Conservation (phyloP, 2,797 vertebrate species). For the Peromyscus melanophrys region DNA sequence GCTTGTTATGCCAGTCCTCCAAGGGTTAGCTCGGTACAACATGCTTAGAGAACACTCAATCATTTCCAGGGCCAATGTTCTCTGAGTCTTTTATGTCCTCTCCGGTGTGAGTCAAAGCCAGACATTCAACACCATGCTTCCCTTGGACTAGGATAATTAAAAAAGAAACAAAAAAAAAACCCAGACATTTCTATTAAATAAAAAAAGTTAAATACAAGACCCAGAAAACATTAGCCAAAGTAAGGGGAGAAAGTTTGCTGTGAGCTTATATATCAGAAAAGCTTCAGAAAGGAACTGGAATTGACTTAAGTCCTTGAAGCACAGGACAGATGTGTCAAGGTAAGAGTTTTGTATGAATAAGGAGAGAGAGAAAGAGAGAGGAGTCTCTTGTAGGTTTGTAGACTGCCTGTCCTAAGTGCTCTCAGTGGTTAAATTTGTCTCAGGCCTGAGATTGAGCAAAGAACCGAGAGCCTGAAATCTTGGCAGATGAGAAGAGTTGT, state of each 20-base stretch:
- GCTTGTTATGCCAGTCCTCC: background rate
- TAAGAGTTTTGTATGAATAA: background rate
- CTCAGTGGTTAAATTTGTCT: background rate
- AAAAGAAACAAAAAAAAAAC: background rate
- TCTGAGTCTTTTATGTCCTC: background rate
- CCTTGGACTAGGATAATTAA: background rate
- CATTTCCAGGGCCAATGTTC: background rate
- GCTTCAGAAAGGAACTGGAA: conserved; percentile 1
- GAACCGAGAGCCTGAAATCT: background rate
- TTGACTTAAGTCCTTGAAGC: background rate
- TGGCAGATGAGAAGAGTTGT: background rate
- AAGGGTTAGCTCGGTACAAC: background rate
- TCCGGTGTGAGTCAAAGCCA: conserved; percentile 23
- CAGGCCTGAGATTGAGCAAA: background rate
- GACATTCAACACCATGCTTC: background rate
- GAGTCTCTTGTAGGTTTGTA: background rate
- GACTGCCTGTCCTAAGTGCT: background rate
- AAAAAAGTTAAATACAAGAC: background rate
- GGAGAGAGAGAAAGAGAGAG: background rate
- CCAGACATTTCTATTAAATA: background rate
- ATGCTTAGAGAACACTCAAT: background rate
- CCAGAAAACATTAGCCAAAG: background rate
- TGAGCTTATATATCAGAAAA: background rate
- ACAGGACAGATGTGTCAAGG: background rate
- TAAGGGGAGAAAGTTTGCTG: background rate